Evolutionary conservation across 2,888 invertebrate species (phyloP).

Genomic region (Synanthedon formicaeformis): DNA sequence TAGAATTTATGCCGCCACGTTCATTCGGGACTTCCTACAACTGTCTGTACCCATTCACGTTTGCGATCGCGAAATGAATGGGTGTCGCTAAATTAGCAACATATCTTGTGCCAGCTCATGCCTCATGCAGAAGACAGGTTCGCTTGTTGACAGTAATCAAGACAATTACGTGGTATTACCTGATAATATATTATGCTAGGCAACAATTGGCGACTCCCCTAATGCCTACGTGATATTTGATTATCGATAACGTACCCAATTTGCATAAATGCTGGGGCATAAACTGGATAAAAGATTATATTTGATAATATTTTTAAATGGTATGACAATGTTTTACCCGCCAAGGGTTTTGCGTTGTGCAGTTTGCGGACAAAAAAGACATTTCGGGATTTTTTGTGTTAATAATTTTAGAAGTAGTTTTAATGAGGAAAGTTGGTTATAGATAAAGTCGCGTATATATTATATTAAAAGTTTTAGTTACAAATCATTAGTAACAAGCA

Average conservation of each 20-base stretch:
- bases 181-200: conserved; percentile 48
- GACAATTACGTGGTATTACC: conserved; percentile 52
- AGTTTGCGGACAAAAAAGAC: no score
- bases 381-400: no score
- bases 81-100: conserved; percentile 59
- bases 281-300: no score
- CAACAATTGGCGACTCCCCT: conserved; percentile 48
- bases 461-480: no score
- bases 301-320: no score
- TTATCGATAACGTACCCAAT: conserved; percentile 29
- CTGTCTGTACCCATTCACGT: conserved; percentile 58
- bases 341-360: no score
- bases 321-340: no score
- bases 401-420: no score
- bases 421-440: no score
- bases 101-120: conserved; percentile 60
- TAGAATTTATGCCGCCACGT: conserved; percentile 36
- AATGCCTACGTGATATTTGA: conserved; percentile 30
- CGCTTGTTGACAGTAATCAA: conserved; percentile 47
- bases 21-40: conserved; percentile 27
- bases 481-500: no score
- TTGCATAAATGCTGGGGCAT: background rate
- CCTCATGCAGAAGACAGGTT: conserved; percentile 45
- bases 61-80: conserved; percentile 57
- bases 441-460: no score